These are phyloP conservation scores for Tanypteryx hageni DNA, from an alignment of 2,888 invertebrate species.

Conservation along the genomic window DNA sequence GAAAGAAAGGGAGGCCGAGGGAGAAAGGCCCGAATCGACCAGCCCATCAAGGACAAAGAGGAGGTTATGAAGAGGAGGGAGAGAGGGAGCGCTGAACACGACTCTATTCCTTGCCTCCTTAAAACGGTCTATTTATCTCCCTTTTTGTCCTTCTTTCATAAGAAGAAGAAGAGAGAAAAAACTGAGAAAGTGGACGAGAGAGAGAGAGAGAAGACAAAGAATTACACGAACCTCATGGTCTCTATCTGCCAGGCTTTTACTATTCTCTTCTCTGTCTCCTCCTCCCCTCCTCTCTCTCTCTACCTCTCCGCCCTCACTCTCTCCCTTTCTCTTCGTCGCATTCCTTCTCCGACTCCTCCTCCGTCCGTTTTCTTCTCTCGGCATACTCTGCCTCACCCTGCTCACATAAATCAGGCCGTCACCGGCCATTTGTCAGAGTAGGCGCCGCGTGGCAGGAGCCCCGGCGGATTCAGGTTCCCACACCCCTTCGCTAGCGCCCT, in stretches of 20 bases:
- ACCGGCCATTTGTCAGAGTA: constrained; percentile 57
- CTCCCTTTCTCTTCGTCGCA: neutral
- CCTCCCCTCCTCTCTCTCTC: no score
- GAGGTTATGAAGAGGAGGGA: no score
- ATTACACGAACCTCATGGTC: neutral
- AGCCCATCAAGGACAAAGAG: neutral
- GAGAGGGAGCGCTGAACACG: no score
- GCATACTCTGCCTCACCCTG: neutral
- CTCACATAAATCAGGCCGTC: constrained; percentile 53
- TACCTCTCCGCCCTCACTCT: no score
- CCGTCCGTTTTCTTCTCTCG: neutral
- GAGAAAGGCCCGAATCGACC: neutral
- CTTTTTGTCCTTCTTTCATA: neutral
- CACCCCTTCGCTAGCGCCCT: neutral
- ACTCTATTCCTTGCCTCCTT: no score
- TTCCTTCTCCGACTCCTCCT: neutral
- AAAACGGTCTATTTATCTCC: no score
- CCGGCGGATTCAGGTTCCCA: constrained; percentile 7
- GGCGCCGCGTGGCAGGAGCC: constrained; percentile 36
- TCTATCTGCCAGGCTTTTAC: neutral
- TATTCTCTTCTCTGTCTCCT: neutral
- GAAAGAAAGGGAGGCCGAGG: neutral
- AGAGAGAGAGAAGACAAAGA: neutral
- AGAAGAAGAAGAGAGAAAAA: neutral
- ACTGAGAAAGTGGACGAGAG: neutral